phyloP scores from a whole-genome alignment of 1,140 invertebrate genomes.

The Camponotus floridanus region DNA sequence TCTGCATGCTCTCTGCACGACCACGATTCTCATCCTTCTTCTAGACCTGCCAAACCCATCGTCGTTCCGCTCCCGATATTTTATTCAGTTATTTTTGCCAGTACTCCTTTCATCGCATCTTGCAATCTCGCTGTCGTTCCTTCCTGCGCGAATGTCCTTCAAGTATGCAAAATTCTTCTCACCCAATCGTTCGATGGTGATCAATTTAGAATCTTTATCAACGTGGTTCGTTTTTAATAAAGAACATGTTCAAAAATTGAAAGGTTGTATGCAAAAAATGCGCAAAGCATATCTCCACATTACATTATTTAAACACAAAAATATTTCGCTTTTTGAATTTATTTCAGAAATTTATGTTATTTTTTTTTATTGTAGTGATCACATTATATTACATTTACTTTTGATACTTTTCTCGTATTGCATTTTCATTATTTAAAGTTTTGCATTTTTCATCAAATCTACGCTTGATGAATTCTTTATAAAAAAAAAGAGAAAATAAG shows the following conservation, averaged over 20 bases:
- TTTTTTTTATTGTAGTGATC: neutral
- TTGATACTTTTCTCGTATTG: conserved; percentile 3
- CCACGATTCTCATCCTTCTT: conserved; percentile 71
- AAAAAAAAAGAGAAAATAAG: neutral
- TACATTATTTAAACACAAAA: neutral
- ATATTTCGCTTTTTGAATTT: neutral
- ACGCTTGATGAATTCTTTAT: conserved; percentile 55
- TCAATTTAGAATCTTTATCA: conserved; percentile 44
- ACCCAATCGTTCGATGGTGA: conserved; percentile 46
- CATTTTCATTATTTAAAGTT: conserved; percentile 26
- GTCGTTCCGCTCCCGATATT: conserved; percentile 76
- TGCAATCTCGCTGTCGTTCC: conserved; percentile 48
- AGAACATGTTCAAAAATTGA: neutral
- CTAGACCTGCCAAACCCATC: conserved; percentile 57
- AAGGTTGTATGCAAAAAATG: neutral
- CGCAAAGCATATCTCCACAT: neutral
- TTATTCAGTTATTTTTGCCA: conserved; percentile 79
- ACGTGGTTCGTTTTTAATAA: conserved; percentile 13
- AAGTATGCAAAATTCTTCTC: conserved; percentile 54
- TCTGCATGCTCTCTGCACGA: conserved; percentile 65
- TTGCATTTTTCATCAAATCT: conserved; percentile 32
- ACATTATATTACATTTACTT: neutral
- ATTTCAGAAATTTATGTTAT: neutral
- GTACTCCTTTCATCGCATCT: conserved; percentile 66
- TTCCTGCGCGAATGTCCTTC: conserved; percentile 19